Base-by-base conservation (phyloP, 2,113 vertebrate species). In the Cercocebus atys region DNA sequence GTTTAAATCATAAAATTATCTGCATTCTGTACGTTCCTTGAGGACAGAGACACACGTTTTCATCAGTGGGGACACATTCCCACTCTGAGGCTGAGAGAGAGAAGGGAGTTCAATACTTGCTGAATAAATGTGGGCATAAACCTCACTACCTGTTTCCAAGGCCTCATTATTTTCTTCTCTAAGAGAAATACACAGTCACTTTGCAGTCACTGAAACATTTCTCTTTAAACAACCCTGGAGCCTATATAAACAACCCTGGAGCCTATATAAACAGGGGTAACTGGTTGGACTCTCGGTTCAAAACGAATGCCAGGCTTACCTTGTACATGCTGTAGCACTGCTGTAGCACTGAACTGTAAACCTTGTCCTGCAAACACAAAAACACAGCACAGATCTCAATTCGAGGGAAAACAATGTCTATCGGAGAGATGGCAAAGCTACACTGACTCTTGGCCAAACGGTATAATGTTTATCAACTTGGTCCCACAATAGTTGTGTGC, bases 281-380 rank as follows among this genome's bases (percentile, higher is more conserved):
- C 2, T 57, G n/a, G 76, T 55, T 23, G 10, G 70, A 57, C 8
- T 9, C 57, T 70, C 13, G 27, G 17, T 40, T 40, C 40, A 40
- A 85, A 73, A 55, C 43, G 14, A 50, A 4, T 0, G 8, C 55
- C 6, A 50, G 27, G 40, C 98, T 98, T 98, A 99, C 99, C 99
- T 99, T 99, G 98, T 99, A 99, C 99, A 99, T 99, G 97, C 99
- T 99, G 98, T 99, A 99, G 99, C 99, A 99, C 95, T 99, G 99
- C 92, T 99, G 99, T 20, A 99, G 98, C 40, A 99, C 99, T 0
- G 99, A 99, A 23, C 99, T 99, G 59, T 99, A 99, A 14, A 99
- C 99, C n/a, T 99, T 99, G 98, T 99, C 99, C 99, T 99, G 82
- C 8, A 97, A 94, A 70, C 6, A 93, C 55, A 96, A 47, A 94